Evolutionary conservation across 1,140 invertebrate genomes (phyloP), one percentile per base, ranked within the genome.

Genomic region (Amphibalanus amphitrite): DNA sequence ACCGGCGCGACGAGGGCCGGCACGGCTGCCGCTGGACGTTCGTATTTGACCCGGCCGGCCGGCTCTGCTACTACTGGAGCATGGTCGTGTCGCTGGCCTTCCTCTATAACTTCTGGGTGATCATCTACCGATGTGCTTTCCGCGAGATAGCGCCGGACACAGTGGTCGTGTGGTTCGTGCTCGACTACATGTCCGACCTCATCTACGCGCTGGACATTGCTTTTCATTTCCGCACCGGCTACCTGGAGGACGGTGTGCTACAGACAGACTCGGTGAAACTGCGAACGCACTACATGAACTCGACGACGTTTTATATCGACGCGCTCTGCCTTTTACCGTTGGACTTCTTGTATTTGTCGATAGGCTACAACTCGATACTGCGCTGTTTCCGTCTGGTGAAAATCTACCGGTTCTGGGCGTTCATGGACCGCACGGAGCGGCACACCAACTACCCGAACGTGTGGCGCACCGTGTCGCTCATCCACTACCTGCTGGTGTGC

Each of bases 401-500:
- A 83, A 96, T 98, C 79, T 97, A 97, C 82, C 86, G 92, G 74
- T 98, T 97, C 82, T 98, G 95, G 95, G 90, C 92, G 76, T 98
- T 98, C 81, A 91, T 98, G 88, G 95, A 99, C 82, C 86, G 95
- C 72, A 98, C 95, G 67, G 96, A 99, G 81, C 85, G 96, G 74
- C 95, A 99, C 80, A 98, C 95, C 69, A 98, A 98, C 83, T 98
- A 97, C 83, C 95, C 95, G 72, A 98, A 98, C 84, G 85, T 97
- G 79, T 95, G 98, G 84, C 88, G 95, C 76, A 95, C 93, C 72
- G 87, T 82, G 13, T 81, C 81, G 23, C 78, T 86, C 23, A 79
- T 84, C 67, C 84, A 86, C 75, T 85, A 85, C 75, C 77, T 86
- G 0, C 84, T 98, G 82, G 93, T 96, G 81, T 95, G 97, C 82